Percentiles rank a stretch among this genome's conserved stretches.
Conservation (phyloP, 1,140 invertebrate species). For the Scaptomyza montana region DNA sequence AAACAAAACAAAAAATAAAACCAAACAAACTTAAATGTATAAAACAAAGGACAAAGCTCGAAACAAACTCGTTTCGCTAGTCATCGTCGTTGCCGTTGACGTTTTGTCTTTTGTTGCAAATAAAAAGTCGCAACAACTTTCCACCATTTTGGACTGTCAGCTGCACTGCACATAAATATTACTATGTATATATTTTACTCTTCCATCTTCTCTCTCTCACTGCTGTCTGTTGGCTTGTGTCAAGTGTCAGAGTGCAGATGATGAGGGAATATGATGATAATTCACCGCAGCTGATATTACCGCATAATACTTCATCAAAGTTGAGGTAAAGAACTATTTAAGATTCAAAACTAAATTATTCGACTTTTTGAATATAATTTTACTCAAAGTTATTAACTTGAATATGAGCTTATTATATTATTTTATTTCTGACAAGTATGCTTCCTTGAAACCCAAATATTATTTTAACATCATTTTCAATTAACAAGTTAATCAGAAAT, state of each 20-base stretch:
- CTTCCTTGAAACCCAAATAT: no score
- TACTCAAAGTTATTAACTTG: no score
- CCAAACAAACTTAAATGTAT: conserved; percentile 14
- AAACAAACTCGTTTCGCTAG: conserved; percentile 42
- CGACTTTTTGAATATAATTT: no score
- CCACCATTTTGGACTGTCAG: conserved; percentile 34
- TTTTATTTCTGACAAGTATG: no score
- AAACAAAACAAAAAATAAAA: conserved; percentile 14
- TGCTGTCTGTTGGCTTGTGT: conserved; percentile 8
- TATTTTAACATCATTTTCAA: no score
- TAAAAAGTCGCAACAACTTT: conserved; percentile 54
- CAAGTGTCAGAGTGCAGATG: conserved; percentile 32
- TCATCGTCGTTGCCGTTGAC: conserved; percentile 50
- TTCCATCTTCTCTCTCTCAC: no score
- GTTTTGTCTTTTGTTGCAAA: conserved; percentile 55
- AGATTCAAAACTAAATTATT: no score
- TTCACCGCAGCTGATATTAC: conserved; percentile 4
- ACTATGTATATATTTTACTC: not conserved
- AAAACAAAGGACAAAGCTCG: conserved; percentile 33
- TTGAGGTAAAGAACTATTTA: not conserved
- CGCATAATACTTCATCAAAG: conserved; percentile 3
- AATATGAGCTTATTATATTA: no score
- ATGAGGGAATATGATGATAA: not conserved
- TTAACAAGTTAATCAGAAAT: no score
- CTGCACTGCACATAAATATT: conserved; percentile 1